A percentile compares a stretch with the other conserved stretches of the same genome.
phyloP scores from a whole-genome alignment of 1,140 invertebrate genomes.

The Bombus cullumanus region DNA sequence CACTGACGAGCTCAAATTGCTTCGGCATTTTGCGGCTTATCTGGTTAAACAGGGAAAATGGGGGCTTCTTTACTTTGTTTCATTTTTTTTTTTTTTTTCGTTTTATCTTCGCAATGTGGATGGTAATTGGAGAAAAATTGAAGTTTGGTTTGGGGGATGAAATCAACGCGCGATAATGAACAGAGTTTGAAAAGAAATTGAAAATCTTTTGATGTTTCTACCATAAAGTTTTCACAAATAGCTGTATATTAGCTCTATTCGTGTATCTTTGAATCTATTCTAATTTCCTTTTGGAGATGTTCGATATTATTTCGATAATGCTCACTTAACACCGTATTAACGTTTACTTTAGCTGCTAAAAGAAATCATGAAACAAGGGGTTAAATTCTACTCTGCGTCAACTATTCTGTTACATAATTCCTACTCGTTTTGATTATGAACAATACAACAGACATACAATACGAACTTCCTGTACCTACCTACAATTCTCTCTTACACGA shows the following conservation, averaged over 20 bases:
- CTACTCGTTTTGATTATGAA: no score
- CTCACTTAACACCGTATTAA: not conserved
- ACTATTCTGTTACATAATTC: not conserved
- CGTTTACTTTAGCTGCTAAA: not conserved
- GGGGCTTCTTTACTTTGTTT: not conserved
- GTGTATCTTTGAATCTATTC: not conserved
- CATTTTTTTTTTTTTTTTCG: not conserved
- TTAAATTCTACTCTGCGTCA: not conserved
- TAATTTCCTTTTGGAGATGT: not conserved
- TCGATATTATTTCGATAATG: no score
- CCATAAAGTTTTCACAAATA: not conserved
- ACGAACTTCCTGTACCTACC: not conserved
- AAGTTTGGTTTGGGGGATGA: not conserved
- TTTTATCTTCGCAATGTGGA: no score
- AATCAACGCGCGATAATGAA: not conserved
- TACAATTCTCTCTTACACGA: not conserved
- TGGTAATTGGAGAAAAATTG: not conserved
- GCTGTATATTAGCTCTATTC: not conserved
- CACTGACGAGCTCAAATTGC: conserved; percentile 63
- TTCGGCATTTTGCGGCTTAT: conserved; percentile 61
- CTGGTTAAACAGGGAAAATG: conserved; percentile 11
- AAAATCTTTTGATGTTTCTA: not conserved
- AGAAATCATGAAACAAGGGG: not conserved
- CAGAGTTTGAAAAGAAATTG: not conserved
- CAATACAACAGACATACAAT: not conserved